phyloP scores from a whole-genome alignment of 2,888 invertebrate genomes.

The Caenorhabditis becei region DNA sequence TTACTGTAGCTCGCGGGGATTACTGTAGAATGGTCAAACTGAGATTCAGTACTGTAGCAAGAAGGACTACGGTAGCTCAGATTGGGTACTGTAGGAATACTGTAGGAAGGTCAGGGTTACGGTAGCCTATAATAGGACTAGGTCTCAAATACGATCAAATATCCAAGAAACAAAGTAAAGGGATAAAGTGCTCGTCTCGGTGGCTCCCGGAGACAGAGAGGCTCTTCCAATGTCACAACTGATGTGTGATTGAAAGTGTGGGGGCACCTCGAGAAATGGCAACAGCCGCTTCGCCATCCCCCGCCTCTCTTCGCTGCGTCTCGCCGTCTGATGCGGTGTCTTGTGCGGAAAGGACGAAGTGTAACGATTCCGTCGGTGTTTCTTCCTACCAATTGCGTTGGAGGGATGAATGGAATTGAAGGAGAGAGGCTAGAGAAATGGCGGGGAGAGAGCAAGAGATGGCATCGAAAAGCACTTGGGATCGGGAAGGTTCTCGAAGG shows the following conservation, averaged over 20 bases:
- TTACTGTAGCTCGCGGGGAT: no score
- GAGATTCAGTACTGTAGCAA: no score
- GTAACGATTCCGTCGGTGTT: slow-evolving; percentile 1
- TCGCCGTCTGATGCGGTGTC: neutral
- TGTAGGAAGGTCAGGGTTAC: no score
- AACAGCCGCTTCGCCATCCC: neutral
- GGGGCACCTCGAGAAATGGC: neutral
- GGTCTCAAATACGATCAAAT: no score
- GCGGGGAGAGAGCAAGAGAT: neutral
- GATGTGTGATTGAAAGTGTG: slow-evolving; percentile 3
- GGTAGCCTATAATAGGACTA: no score
- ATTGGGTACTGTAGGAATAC: no score
- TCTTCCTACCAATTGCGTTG: neutral
- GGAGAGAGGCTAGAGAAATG: neutral
- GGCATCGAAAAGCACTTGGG: neutral
- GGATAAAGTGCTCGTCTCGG: neutral
- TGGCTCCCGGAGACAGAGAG: neutral
- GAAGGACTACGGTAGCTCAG: no score
- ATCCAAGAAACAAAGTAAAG: neutral
- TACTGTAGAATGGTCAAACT: neutral
- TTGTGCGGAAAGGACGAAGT: neutral
- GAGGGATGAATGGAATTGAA: neutral
- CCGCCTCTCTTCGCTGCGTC: neutral
- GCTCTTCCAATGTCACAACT: slow-evolving; percentile 11
- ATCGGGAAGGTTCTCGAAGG: neutral